Evolutionary conservation across 2,888 invertebrate genomes (phyloP), one percentile per base, ranked within the genome.

Genomic region (Dicranocentrus wangi): DNA sequence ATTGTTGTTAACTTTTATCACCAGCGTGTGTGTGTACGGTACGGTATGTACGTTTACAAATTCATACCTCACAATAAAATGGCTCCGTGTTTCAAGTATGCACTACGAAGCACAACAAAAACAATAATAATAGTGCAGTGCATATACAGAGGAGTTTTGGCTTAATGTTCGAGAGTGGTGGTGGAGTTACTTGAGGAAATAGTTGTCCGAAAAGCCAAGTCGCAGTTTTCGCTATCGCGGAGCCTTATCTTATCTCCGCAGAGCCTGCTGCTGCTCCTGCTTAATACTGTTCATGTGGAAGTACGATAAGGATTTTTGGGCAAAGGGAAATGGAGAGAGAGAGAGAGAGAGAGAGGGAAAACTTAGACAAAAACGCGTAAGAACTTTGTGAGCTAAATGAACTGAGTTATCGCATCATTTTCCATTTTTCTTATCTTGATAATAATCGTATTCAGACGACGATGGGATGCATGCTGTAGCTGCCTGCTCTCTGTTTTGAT

Each of bases 231-330:
- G 42, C 47, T 78, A 78, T 78, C 78, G 65, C 28, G n/a, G 43
- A 5, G 65, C 19, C 65, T 79, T 79, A 79, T 79, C 79, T 79
- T 72, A 79, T 79, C 79, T n/a, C 42, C 65, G 65, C 66, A 79
- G 71, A 71, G 72, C 60, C 55, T 65, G 78, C 60, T 71, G 55
- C 71, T 72, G 19, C 66, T 79, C 39, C 70, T 78, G 65, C 71
- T 55, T 78, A n/a, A n/a, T n/a, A 58, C 78, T 78, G 78, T 71
- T 78, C 79, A 79, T 79, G 79, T 79, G 79, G 79, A 79, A 79
- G 79, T 60, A 15, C 58, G 72, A 72, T 72, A 79, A 72, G 58
- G 32, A 72, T 72, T 77, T 65, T 79, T 79, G 66, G 60, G 72
- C 65, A 66, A n/a, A n/a, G n/a, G n/a, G n/a, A n/a, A n/a, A n/a